A percentile compares a stretch with the other conserved stretches of the same genome.
phyloP scores from a whole-genome alignment of 2,797 vertebrate genomes.

The Chrysocyon brachyurus region DNA sequence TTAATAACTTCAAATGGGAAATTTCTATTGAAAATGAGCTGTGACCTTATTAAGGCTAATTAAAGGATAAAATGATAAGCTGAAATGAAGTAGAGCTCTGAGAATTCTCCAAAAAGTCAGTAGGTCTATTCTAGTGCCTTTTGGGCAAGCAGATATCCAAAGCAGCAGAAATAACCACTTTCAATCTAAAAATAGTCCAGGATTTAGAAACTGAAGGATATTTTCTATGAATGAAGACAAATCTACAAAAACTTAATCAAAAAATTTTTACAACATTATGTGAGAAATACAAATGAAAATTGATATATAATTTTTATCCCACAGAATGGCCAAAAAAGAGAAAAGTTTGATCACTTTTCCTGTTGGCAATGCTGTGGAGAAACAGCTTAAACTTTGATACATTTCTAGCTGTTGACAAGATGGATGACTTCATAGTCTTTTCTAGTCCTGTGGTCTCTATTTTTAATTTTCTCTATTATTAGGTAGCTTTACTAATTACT shows the following conservation, averaged over 20 bases:
- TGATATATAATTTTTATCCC: not conserved
- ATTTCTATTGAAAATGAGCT: constrained; percentile 2
- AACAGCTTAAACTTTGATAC: not conserved
- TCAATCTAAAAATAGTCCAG: not conserved
- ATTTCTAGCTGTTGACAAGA: not conserved
- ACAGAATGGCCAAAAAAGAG: not conserved
- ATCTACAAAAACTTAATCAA: not conserved
- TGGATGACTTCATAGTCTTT: not conserved
- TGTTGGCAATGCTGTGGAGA: not conserved
- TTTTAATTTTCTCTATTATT: not conserved
- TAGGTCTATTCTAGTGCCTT: not conserved
- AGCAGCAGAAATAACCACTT: not conserved
- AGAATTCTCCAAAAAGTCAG: not conserved
- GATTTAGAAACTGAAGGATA: not conserved
- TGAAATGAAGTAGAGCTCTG: constrained; percentile 32
- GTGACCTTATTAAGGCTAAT: not conserved
- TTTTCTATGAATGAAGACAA: not conserved
- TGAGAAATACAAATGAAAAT: not conserved
- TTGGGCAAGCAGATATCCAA: not conserved
- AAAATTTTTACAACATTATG: not conserved
- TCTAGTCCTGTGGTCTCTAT: not conserved
- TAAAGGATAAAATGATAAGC: not conserved
- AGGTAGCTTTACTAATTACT: not conserved
- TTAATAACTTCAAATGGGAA: not conserved
- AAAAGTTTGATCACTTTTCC: not conserved